phyloP scores from a whole-genome alignment of 1,140 invertebrate species.

The Dendrolimus kikuchii region DNA sequence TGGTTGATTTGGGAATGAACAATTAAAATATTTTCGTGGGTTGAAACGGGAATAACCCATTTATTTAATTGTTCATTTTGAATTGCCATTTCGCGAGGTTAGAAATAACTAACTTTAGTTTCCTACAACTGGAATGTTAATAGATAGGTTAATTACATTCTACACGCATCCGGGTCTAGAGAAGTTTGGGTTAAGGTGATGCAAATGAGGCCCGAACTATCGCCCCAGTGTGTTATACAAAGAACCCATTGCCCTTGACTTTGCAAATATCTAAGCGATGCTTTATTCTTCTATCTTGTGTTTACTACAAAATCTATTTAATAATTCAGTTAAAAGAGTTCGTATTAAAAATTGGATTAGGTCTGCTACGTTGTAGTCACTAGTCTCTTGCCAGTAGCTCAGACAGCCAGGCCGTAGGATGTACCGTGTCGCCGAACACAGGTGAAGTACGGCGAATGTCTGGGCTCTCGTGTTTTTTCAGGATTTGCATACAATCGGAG shows the following conservation, averaged over 20 bases:
- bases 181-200: conserved; percentile 28
- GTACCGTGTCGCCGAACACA: conserved; percentile 21
- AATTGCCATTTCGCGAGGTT: too few species aligned
- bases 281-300: conserved; percentile 52
- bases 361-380: conserved; percentile 27
- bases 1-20: too few species aligned
- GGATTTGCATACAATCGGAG: conserved; percentile 66
- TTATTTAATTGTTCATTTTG: too few species aligned
- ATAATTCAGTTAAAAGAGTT: too few species aligned
- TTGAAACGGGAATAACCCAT: too few species aligned
- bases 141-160: conserved; percentile 8
- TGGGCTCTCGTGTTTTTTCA: conserved; percentile 49
- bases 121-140: too few species aligned
- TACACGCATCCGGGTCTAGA: conserved; percentile 19
- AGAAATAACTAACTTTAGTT: too few species aligned
- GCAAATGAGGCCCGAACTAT: conserved; percentile 23
- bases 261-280: conserved; percentile 44
- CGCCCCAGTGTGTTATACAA: conserved; percentile 28
- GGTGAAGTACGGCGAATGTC: conserved; percentile 47
- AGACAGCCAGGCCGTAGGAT: conserved; percentile 28
- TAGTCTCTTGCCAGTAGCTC: conserved; percentile 32
- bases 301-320: conserved; percentile 44
- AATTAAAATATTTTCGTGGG: too few species aligned
- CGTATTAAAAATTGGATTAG: neutral
- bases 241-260: conserved; percentile 21